phyloP scores from a whole-genome alignment of 2,113 vertebrate genomes.

The Charadrius vociferus region DNA sequence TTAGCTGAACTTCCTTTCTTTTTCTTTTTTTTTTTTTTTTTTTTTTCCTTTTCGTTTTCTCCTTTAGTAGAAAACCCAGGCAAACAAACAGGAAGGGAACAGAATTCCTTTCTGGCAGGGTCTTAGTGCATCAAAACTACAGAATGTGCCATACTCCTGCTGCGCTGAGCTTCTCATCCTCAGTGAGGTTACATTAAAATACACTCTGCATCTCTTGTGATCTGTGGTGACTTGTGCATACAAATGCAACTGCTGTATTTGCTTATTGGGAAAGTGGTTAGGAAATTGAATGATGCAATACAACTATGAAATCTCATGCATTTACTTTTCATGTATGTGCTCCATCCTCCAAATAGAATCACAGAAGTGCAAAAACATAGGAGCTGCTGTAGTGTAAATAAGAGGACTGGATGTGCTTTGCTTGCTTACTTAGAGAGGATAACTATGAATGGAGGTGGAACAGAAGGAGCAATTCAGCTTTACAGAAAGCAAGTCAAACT shows the following conservation, averaged over 20 bases:
- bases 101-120: background rate
- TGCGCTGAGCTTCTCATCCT: background rate
- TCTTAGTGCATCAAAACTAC: background rate
- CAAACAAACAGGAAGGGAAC: background rate
- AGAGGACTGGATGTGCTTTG: background rate
- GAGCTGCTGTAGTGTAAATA: background rate
- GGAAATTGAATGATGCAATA: background rate
- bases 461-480: background rate
- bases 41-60: background rate
- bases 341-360: background rate
- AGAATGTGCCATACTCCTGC: background rate
- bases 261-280: background rate
- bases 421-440: background rate
- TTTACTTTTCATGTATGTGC: background rate
- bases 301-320: background rate
- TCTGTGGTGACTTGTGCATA: background rate
- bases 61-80: background rate
- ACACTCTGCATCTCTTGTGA: accelerated
- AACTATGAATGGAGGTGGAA: background rate
- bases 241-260: background rate
- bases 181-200: background rate
- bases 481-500: background rate
- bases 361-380: background rate
- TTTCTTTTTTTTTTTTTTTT: too few species aligned
- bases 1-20: background rate